Conservation (phyloP, 1,140 invertebrate genomes). For the Meloidogyne hapla region DNA sequence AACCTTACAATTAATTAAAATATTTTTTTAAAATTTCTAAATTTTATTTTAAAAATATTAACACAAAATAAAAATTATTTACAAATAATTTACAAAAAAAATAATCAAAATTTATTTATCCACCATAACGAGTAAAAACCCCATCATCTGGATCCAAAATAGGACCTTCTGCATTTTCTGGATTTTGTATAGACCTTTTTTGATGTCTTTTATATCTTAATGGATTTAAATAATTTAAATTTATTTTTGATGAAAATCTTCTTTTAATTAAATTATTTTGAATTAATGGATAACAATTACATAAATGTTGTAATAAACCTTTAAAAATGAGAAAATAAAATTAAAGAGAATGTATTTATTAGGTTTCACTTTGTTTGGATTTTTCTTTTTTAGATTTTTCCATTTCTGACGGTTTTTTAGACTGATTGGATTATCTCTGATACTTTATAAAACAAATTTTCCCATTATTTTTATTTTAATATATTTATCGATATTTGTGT, state of each 20-base stretch:
- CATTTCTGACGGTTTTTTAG: no score
- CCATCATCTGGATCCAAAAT: slow-evolving; percentile 2
- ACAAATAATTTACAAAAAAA: no score
- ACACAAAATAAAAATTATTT: background rate
- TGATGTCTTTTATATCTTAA: background rate
- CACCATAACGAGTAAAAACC: slow-evolving; percentile 5
- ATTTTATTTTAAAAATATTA: background rate
- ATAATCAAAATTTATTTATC: background rate
- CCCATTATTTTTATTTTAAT: no score
- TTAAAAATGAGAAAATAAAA: no score
- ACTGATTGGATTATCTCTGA: no score
- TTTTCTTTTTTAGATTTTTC: no score
- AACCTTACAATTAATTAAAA: no score
- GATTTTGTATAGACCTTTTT: background rate
- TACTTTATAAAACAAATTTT: no score
- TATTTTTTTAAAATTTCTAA: no score
- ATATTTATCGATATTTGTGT: no score
- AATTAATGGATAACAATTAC: background rate
- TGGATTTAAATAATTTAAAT: background rate
- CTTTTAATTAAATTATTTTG: background rate
- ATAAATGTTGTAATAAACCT: background rate
- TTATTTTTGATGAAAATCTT: background rate
- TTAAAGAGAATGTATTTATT: no score
- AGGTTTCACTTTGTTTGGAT: no score
- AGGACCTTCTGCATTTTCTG: background rate